Evolutionary conservation across 2,797 vertebrate genomes (phyloP), one percentile per base, ranked within the genome.

Genomic region (Xiphorhynchus erythropygius): DNA sequence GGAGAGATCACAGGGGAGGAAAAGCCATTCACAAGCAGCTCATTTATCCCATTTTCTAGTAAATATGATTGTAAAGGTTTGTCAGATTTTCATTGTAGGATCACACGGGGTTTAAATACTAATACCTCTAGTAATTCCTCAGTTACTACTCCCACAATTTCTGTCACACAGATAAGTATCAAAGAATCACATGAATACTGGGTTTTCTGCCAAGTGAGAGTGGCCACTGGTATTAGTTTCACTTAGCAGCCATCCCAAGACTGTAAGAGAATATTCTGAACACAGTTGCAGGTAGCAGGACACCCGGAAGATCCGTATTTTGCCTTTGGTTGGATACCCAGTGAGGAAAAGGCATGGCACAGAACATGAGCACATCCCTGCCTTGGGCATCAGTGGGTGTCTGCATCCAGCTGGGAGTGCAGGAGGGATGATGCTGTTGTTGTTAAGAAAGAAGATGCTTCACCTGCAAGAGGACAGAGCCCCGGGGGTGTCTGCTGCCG

Each of bases 391-490:
- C 18, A 18, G 37, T 1, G 5, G 18, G 56, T 41, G 47, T 3
- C 39, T 0, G 2, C n/a, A 53, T 15, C 21, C 44, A 2, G 1
- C 55, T 35, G 56, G 39, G 33, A 11, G 32, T 5, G 52, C 67
- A 73, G 60, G 46, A 46, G 17, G 16, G 47, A 8, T 30, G 44
- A 15, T 27, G 71, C 6, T 30, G 64, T 0, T 37, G 70, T 1
- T 7, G 65, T 6, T 9, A 49, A 25, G 13, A 12, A 28, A 19
- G 41, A 22, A 32, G 12, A 4, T 3, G 27, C 62, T 79, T 98
- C 97, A 99, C 99, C 99, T 95, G 99, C 99, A 0, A 99, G 98
- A 4, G 99, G 99, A 96, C 99, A 99, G 89, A 99, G 98, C 59
- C 99, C 99, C 0, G 99, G 99, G 0, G 99, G 99, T 0, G 99